Evolutionary conservation across 2,113 vertebrate genomes (phyloP).

Genomic region (Crotophaga sulcirostris): DNA sequence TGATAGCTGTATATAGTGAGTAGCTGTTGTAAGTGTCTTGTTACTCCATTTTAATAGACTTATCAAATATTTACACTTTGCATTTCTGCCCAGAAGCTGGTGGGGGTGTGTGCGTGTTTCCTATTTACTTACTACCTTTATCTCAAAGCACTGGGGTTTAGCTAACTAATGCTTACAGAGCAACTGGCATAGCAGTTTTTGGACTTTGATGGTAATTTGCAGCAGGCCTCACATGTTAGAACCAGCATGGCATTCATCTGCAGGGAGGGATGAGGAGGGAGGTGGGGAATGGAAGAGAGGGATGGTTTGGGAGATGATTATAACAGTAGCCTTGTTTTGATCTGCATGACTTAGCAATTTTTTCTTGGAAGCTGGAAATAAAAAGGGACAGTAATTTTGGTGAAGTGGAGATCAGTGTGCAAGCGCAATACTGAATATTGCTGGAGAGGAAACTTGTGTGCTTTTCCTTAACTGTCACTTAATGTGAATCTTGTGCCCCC

Average conservation of each 20-base stretch:
- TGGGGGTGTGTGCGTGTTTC: not conserved
- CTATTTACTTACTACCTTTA: not conserved
- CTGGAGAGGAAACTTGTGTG: not conserved
- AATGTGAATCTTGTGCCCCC: not conserved
- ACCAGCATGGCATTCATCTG: fast-evolving
- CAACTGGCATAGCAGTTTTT: not conserved
- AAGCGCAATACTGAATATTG: not conserved
- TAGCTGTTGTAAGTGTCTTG: not conserved
- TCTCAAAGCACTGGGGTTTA: not conserved
- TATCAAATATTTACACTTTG: conserved; percentile 33
- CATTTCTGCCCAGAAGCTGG: not conserved
- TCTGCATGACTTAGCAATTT: conserved; percentile 17
- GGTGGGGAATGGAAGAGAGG: not conserved
- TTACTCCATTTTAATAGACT: conserved; percentile 9
- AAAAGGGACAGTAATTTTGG: not conserved
- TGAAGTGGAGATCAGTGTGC: not conserved
- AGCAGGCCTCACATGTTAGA: not conserved
- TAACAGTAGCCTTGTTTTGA: not conserved
- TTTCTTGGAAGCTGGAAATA: not conserved
- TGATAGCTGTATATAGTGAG: not conserved
- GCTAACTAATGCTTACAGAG: not conserved
- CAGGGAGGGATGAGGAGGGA: not conserved
- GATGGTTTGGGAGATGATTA: not conserved
- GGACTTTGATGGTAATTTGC: not conserved
- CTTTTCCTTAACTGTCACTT: not conserved